Conservation (phyloP, 2,797 vertebrate species). For the Mormyrus hasselquistii region DNA sequence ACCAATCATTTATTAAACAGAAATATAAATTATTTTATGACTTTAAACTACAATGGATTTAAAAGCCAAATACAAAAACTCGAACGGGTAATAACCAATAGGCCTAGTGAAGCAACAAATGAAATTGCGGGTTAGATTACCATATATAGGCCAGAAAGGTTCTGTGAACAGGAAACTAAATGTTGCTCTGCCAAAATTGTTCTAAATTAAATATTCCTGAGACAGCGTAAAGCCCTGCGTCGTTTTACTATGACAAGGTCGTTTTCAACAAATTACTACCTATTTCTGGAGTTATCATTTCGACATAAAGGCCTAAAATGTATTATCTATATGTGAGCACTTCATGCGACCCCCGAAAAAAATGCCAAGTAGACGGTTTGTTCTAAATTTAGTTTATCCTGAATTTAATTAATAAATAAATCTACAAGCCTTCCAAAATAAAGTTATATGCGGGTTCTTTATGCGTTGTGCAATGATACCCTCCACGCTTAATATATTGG, state of each 20-base stretch:
- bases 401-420: neutral
- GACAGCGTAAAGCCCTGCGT: neutral
- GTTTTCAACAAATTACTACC: neutral
- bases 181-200: neutral
- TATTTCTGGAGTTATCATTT: neutral
- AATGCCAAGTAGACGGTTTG: neutral
- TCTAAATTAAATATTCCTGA: neutral
- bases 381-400: neutral
- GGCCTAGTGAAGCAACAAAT: neutral
- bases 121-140: neutral
- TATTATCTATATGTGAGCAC: neutral
- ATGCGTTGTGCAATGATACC: neutral
- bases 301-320: neutral
- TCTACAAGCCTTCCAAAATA: neutral
- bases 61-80: neutral
- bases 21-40: neutral
- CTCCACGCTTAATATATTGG: neutral
- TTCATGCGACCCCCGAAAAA: neutral
- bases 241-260: neutral
- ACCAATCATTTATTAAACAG: neutral
- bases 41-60: neutral
- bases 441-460: neutral
- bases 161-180: neutral
- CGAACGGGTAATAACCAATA: neutral
- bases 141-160: neutral